Evolutionary conservation across 2,888 invertebrate species (phyloP).

Genomic region (Drosophila mercatorum): DNA sequence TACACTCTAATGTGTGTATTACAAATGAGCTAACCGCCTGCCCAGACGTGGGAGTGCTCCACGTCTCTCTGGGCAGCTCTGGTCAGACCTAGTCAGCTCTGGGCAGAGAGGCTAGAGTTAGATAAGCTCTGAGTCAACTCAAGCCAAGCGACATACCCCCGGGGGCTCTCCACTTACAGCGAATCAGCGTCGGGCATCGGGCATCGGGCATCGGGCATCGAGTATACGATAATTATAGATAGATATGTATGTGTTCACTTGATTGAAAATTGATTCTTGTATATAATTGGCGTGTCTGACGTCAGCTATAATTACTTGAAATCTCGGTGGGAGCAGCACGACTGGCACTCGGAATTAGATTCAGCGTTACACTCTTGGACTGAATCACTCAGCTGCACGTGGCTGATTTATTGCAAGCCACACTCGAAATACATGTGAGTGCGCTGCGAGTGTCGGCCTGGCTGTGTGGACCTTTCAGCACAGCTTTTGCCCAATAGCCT

Average conservation of each 20-base stretch:
- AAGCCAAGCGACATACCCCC: slow-evolving; percentile 68
- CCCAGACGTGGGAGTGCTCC: slow-evolving; percentile 28
- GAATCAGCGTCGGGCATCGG: slow-evolving; percentile 1
- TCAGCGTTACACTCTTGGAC: slow-evolving; percentile 18
- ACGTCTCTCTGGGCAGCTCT: background rate
- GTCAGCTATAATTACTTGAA: slow-evolving; percentile 77
- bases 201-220: slow-evolving; percentile 5
- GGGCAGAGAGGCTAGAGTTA: background rate
- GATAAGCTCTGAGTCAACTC: slow-evolving; percentile 63
- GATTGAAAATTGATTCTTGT: slow-evolving; percentile 79
- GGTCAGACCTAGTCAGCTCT: too few species aligned
- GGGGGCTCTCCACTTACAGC: slow-evolving; percentile 33
- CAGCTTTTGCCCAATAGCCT: slow-evolving; percentile 58
- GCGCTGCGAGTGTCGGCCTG: slow-evolving; percentile 15
- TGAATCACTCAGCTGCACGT: slow-evolving; percentile 75
- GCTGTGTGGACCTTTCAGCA: slow-evolving; percentile 39
- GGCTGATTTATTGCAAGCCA: slow-evolving; percentile 66
- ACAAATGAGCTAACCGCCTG: slow-evolving; percentile 73
- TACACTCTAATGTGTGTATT: slow-evolving; percentile 72
- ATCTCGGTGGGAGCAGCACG: slow-evolving; percentile 58
- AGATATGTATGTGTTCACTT: slow-evolving; percentile 45
- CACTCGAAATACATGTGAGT: slow-evolving; percentile 11
- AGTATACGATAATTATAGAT: slow-evolving; percentile 28
- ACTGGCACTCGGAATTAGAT: slow-evolving; percentile 47
- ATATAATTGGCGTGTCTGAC: slow-evolving; percentile 71